A percentile compares a stretch with the other conserved stretches of the same genome.
Conservation (phyloP, 2,113 vertebrate species). For the Plotosus lineatus region DNA sequence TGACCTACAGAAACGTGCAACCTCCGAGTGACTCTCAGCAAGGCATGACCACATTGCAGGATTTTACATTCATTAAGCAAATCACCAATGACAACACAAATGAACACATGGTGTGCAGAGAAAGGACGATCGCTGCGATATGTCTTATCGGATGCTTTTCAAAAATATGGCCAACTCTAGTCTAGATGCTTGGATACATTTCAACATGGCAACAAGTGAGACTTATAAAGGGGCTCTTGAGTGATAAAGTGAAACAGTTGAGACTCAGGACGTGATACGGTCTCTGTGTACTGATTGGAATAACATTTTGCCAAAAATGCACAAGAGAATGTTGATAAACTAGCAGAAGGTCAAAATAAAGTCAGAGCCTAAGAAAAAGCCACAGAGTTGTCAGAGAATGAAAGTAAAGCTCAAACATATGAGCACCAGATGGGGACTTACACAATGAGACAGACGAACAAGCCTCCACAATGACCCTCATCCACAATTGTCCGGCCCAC, state of each 20-base stretch:
- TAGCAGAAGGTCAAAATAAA: not conserved
- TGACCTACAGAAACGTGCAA: conserved; percentile 12
- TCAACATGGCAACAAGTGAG: not conserved
- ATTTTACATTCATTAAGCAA: conserved; percentile 23
- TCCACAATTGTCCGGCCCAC: no score
- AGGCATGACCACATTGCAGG: not conserved
- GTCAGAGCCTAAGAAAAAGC: no score
- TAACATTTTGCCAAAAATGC: no score
- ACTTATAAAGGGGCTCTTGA: not conserved
- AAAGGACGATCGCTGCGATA: not conserved
- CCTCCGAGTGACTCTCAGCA: conserved; percentile 8
- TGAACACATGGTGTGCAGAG: conserved; percentile 7
- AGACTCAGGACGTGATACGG: not conserved
- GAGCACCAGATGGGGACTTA: not conserved
- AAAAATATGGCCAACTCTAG: conserved; percentile 2
- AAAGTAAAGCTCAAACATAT: not conserved
- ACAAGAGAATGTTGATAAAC: not conserved
- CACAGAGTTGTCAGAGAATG: not conserved
- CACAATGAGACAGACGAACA: not conserved
- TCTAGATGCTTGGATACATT: not conserved
- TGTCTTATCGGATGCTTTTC: conserved; percentile 1
- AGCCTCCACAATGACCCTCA: no score
- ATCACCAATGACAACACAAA: not conserved
- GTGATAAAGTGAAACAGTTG: not conserved
- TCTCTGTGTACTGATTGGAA: not conserved